These are phyloP conservation scores for Mandrillus leucophaeus DNA, from an alignment of 2,113 vertebrate genomes.

Conservation along the genomic window DNA sequence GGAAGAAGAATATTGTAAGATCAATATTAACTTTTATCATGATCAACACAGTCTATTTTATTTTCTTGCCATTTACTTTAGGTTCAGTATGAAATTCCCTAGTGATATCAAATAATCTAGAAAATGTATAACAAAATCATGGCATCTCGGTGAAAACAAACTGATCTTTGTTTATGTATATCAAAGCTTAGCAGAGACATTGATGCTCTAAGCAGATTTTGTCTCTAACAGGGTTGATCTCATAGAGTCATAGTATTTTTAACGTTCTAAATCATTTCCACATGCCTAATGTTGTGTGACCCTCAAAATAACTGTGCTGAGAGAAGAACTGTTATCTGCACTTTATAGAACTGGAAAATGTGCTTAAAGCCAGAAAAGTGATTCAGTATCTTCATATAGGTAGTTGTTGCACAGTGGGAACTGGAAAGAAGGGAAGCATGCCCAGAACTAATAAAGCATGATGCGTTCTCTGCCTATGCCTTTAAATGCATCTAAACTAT, in stretches of 20 bases:
- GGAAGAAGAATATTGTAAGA: not conserved
- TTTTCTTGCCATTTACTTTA: slow-evolving; percentile 51
- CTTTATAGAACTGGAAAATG: not conserved
- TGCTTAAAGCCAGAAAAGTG: not conserved
- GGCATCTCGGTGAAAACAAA: not conserved
- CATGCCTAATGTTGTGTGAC: not conserved
- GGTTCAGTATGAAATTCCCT: slow-evolving; percentile 28
- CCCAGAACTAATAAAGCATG: not conserved
- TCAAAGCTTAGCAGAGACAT: not conserved
- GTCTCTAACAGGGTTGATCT: not conserved
- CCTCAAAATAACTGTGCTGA: not conserved
- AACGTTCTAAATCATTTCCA: not conserved
- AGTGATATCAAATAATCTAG: not conserved
- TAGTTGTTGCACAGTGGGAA: rapidly evolving
- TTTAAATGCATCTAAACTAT: not conserved
- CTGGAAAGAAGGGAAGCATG: not conserved
- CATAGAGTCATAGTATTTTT: not conserved
- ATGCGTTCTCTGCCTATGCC: not conserved
- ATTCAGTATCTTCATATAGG: not conserved
- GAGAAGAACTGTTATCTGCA: not conserved
- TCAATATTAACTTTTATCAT: slow-evolving; percentile 51
- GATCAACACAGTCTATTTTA: slow-evolving; percentile 25
- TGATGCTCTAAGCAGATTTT: not conserved
- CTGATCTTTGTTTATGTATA: not conserved
- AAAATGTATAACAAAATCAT: slow-evolving; percentile 10